Conservation (phyloP, 37 sponge, comb jelly and placozoan species). For the Diacarnus erythraeanus region DNA sequence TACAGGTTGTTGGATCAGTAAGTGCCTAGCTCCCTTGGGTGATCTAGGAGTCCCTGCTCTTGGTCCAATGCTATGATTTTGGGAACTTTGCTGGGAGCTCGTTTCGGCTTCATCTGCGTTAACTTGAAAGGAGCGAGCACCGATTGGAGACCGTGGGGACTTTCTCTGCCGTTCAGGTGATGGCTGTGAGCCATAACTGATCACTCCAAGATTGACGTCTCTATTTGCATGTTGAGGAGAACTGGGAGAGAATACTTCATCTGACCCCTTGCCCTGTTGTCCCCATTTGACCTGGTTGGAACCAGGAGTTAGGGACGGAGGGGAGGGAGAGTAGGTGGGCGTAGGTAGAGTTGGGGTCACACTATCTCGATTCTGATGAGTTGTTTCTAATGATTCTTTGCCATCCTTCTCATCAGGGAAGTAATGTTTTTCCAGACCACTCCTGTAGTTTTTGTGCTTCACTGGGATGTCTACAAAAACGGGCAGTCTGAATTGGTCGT, state of each 20-base stretch:
- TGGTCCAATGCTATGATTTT: background rate
- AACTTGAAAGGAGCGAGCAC: slow-evolving; percentile 17
- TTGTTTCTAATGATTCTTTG: background rate
- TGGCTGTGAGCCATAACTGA: slow-evolving; percentile 1
- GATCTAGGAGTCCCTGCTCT: slow-evolving; percentile 2
- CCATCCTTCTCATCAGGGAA: slow-evolving; percentile 3
- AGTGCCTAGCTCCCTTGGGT: slow-evolving; percentile 6
- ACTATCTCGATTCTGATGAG: slow-evolving; percentile 12
- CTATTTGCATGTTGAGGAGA: background rate
- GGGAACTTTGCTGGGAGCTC: background rate
- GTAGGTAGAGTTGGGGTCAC: slow-evolving; percentile 27
- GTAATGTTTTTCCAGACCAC: slow-evolving; percentile 5
- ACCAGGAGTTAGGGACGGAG: background rate
- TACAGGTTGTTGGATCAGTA: background rate
- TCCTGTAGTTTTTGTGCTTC: background rate
- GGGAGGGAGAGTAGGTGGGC: slow-evolving; percentile 15
- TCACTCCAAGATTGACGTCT: background rate
- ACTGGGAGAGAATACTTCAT: background rate
- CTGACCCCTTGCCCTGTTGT: background rate
- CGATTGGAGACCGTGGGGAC: slow-evolving; percentile 13
- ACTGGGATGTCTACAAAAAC: slow-evolving; percentile 12
- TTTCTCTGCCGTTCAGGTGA: background rate
- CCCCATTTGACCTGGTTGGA: background rate
- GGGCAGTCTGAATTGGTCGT: background rate
- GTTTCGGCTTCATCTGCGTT: background rate